Evolutionary conservation across 2,797 vertebrate genomes (phyloP).

Genomic region (Sebastes jordani): DNA sequence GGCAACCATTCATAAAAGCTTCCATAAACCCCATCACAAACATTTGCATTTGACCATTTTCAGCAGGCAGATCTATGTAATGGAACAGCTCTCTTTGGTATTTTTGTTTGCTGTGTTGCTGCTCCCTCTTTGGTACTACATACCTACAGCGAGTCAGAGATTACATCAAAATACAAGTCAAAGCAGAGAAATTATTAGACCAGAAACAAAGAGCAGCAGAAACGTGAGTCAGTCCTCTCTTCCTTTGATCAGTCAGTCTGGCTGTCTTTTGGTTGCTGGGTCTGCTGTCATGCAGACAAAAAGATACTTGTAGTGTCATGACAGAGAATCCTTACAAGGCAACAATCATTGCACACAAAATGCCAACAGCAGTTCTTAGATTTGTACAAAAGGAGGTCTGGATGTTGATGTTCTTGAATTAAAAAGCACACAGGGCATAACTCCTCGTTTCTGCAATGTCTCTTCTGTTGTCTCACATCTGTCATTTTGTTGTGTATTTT

Average conservation of each 20-base stretch:
- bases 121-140: neutral
- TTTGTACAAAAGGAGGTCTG: slow-evolving; percentile 1
- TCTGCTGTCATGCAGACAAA: slow-evolving; percentile 60
- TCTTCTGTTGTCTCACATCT: slow-evolving; percentile 12
- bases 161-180: slow-evolving; percentile 17
- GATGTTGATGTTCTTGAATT: neutral
- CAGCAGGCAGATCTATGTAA: neutral
- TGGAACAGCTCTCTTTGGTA: neutral
- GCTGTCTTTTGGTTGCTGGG: slow-evolving; percentile 62
- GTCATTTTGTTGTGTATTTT: slow-evolving; percentile 31
- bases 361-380: neutral
- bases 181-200: slow-evolving; percentile 34
- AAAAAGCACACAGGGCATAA: neutral
- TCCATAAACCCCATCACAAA: slow-evolving; percentile 16
- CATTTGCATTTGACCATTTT: neutral
- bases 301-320: slow-evolving; percentile 59
- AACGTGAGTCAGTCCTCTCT: slow-evolving; percentile 53
- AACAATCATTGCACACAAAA: slow-evolving; percentile 39
- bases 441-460: slow-evolving; percentile 1
- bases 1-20: neutral
- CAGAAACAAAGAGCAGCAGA: slow-evolving; percentile 15
- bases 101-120: neutral
- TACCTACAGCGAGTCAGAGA: slow-evolving; percentile 25
- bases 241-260: slow-evolving; percentile 60
- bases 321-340: slow-evolving; percentile 46